Evolutionary conservation across 1,140 invertebrate genomes (phyloP), one percentile per base, ranked within the genome.

Genomic region (Doryteuthis pealeii): DNA sequence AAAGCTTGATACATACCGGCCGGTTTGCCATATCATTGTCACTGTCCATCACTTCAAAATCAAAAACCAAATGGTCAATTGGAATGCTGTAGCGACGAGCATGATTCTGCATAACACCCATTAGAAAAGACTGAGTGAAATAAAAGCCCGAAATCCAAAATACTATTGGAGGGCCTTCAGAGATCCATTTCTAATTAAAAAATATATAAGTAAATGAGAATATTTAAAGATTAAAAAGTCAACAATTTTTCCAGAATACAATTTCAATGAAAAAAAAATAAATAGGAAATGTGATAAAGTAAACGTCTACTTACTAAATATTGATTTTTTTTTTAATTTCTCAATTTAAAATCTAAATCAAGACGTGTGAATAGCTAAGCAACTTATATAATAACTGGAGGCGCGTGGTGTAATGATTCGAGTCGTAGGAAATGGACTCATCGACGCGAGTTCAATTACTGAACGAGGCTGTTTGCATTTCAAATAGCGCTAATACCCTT

Each of bases 91-190:
- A 85, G 72, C 83, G 81, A 58, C 88, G 79, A 43, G 88, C 88
- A 77, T 84, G 88, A 78, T 89, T 89, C 74, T 89, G 88, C 54
- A 84, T 72, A 12, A 88, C 87, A 26, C 88, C 88, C 31, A 87
- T 89, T 62, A 89, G 79, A 80, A 89, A 89, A 10, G 88, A 88
- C 80, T 89, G 88, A 2, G 88, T 89, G 78, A 89, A 89, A 75
- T 88, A 89, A 77, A 89, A 89, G 0, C 88, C 88, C 26, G 88
- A 89, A 35, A 89, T 84, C 88, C 88, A 89, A 73, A 88, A 88
- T 31, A 86, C 82, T 18, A 78, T 71, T 14, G 87, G 87, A 14
- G 81, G 80, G n/a, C 85, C 83, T 58, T 78, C 74, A 49, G 77
- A 81, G 14, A 88, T 84, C 87, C 87, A 88, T 67, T 87, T 83